Evolutionary conservation across 1,140 invertebrate genomes (phyloP), one percentile per base, ranked within the genome.

Genomic region (Drosophila punjabiensis): DNA sequence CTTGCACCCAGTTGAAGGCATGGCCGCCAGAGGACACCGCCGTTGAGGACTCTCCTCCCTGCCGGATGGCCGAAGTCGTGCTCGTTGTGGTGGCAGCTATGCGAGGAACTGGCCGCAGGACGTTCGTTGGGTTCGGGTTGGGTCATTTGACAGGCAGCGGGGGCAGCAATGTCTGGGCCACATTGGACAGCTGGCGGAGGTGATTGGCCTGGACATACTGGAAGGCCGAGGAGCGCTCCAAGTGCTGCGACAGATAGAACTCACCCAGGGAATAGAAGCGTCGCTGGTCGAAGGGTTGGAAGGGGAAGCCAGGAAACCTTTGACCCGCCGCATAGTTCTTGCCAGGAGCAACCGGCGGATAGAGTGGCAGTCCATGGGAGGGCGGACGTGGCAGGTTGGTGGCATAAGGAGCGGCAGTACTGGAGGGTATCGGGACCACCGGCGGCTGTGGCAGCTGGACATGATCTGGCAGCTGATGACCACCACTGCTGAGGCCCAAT

Each of bases 131-230:
- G 58, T 79, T 81, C 55, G 78, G 65, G 65, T 83, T 84, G 80
- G 84, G 92, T 93, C 92, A 93, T 93, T 93, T 93, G 13, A 92
- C 92, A 3, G 87, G 62, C 69, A 90, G 20, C n/a, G 92, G 91
- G 2, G 92, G 81, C 75, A 86, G 13, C 55, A 92, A 79, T 8
- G 79, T 83, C 39, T 81, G 76, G 13, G 83, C 91, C 59, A 81
- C 85, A 59, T 63, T 81, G 24, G 83, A 91, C 16, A 92, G 45
- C 39, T 92, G 92, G 32, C 91, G 48, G 68, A 92, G 55, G 67
- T 93, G 89, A 69, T 87, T 92, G 39, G 92, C 81, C 45, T 93
- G 82, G 10, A 93, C 92, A 18, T 93, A 93, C 53, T 93, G 92
- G 74, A 93, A 93, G 24, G 93, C 92, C 39, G 93, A 93, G 39